Evolutionary conservation across 1,140 invertebrate genomes (phyloP), one percentile per base, ranked within the genome.

Genomic region (Papilio polytes): DNA sequence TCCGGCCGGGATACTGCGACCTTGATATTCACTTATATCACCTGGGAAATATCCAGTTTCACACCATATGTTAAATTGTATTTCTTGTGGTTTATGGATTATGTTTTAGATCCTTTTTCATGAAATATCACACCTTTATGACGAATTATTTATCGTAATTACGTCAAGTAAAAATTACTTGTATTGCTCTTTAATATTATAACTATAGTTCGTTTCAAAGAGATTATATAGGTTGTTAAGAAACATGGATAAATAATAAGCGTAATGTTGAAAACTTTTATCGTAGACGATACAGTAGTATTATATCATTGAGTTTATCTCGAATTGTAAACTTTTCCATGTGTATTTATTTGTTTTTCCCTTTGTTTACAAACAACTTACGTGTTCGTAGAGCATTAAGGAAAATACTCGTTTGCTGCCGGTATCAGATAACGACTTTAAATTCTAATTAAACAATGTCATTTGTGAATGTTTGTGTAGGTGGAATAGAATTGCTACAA

Each of bases 381-480:
- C 63, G 22, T 76, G 20, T 74, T 44, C 73, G 10, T 48, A 53
- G 13, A 76, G 74, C 20, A 46, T 76, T 22, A 51, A 26, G 74
- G 63, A 70, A 76, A 76, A 76, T 76, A 31, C 8, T 74, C 41
- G n/a, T 18, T 48, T 10, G 44, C 74, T 26, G 22, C 74, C 74
- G 22, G 18, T 76, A 76, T 76, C 74, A 76, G 74, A 76, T 76
- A 76, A 76, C 8, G 48, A 18, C 22, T 53, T 76, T 76, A 53
- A 74, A 76, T 76, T 48, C 22, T 53, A 26, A 48, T 70, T 31
- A 70, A 70, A 70, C 63, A 22, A 26, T 46, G 46, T 76, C 12
- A 15, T 48, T 51, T 51, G 22, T n/a, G 9, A 76, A 46, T 22
- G 74, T 51, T 76, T 18, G 46, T 74, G 15, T n/a, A 22, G 46